Evolutionary conservation across 2,888 invertebrate species (phyloP).

Genomic region (Heteromurus nitidus): DNA sequence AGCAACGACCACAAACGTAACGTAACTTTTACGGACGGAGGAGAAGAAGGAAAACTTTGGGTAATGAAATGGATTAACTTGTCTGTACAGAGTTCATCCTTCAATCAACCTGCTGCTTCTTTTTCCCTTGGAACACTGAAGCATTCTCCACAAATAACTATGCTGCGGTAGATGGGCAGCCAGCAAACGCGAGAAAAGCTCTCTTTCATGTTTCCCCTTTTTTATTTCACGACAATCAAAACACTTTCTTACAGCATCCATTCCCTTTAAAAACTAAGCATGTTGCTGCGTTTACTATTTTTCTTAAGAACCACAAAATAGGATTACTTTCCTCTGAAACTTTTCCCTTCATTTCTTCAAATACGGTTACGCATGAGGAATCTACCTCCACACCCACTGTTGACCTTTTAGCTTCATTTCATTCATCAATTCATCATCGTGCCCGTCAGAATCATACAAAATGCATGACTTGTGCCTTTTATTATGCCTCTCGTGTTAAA

Average conservation of each 20-base stretch:
- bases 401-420: neutral
- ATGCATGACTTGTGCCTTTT: neutral
- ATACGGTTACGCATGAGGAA: no score
- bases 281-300: neutral
- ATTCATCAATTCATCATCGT: neutral
- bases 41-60: conserved; percentile 18
- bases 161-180: neutral
- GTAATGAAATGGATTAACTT: conserved; percentile 54
- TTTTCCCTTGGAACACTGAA: neutral
- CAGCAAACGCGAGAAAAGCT: no score
- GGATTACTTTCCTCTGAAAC: conserved; percentile 7
- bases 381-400: neutral
- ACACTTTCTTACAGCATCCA: neutral
- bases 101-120: conserved; percentile 44
- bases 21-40: conserved; percentile 8
- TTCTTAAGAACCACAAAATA: conserved; percentile 17
- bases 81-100: conserved; percentile 48
- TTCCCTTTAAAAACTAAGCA: neutral
- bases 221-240: conserved; percentile 3
- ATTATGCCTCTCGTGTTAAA: no score
- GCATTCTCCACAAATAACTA: neutral
- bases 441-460: no score
- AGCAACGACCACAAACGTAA: neutral
- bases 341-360: neutral
- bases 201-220: neutral